Base-by-base conservation (phyloP, 2,113 vertebrate species). In the Gasterosteus aculeatus region DNA sequence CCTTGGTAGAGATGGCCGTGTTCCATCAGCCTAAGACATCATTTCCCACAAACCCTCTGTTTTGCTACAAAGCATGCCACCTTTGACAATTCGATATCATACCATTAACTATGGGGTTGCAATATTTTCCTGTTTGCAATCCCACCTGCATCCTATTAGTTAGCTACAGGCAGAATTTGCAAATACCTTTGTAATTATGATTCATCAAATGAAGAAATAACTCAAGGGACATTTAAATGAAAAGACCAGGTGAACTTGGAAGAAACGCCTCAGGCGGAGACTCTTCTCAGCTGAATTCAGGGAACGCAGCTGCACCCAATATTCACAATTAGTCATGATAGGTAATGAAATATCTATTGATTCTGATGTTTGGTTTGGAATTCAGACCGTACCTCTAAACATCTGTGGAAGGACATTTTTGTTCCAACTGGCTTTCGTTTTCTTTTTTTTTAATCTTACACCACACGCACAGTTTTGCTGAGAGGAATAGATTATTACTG, bases 311-410 rank as follows among this genome's bases (percentile, higher is more conserved):
- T 47, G 42, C 16, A 16, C 33, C 70, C 64, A 68, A 41, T 63
- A 62, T 77, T 64, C 65, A 57, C 19, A 80, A 51, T 80, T 53
- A 51, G 44, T 75, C 75, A 69, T 77, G 66, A 80, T 41, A 69
- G 61, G 18, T 63, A 67, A 87, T 89, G 49, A 85, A 86, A 86
- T 81, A 89, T 78, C 81, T 51, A 83, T 63, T 47, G 18, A 73
- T 64, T 81, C 74, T 82, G 83, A 83, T 87, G 80, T 81, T 81
- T 83, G 33, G 46, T 78, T 83, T 85, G 73, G 72, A 64, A 64
- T 69, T 60, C 44, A 46, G 59, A 69, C 69, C 79, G 69, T 81
- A 66, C 51, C 54, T 72, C 47, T 70, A 61, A 60, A 79, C 59
- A 70, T 72, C 81, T 77, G 29, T 64, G 38, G 12, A 44, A 57